phyloP scores from a whole-genome alignment of 2,888 invertebrate species.

The Caenorhabditis sp. region DNA sequence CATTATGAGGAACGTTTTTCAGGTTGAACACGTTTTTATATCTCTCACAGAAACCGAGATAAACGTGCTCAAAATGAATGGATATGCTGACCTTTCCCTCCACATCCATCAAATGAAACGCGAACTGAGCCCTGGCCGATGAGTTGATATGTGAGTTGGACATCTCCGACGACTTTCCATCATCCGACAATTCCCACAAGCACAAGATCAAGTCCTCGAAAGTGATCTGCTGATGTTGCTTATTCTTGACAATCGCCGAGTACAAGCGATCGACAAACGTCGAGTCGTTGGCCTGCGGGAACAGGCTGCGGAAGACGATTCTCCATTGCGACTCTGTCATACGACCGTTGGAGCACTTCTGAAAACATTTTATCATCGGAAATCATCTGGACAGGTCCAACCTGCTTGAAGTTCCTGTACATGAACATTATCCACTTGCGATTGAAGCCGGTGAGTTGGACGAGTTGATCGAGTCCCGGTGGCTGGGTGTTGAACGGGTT shows the following conservation, averaged over 20 bases:
- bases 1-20: too few relatives aligned
- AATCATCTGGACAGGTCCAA: conserved; percentile 12
- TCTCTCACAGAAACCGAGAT: too few relatives aligned
- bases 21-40: too few relatives aligned
- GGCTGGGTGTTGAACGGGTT: conserved; percentile 80
- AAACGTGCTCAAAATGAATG: too few relatives aligned
- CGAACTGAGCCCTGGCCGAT: conserved; percentile 77
- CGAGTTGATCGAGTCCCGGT: conserved; percentile 75
- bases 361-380: not conserved
- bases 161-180: conserved; percentile 58
- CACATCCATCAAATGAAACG: conserved; percentile 75
- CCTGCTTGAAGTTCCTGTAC: conserved; percentile 81
- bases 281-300: conserved; percentile 78
- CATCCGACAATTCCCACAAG: conserved; percentile 74
- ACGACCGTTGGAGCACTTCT: conserved; percentile 79
- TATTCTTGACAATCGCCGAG: conserved; percentile 73
- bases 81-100: conserved; percentile 73
- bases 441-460: conserved; percentile 76
- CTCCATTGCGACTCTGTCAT: conserved; percentile 78
- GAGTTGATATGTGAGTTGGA: conserved; percentile 64
- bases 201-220: conserved; percentile 77
- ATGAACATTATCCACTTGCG: conserved; percentile 80
- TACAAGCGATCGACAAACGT: conserved; percentile 78
- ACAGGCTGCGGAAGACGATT: conserved; percentile 76
- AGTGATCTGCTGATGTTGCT: conserved; percentile 74